These are phyloP conservation scores for Apis cerana DNA, from an alignment of 1,140 invertebrate genomes.

Conservation along the genomic window DNA sequence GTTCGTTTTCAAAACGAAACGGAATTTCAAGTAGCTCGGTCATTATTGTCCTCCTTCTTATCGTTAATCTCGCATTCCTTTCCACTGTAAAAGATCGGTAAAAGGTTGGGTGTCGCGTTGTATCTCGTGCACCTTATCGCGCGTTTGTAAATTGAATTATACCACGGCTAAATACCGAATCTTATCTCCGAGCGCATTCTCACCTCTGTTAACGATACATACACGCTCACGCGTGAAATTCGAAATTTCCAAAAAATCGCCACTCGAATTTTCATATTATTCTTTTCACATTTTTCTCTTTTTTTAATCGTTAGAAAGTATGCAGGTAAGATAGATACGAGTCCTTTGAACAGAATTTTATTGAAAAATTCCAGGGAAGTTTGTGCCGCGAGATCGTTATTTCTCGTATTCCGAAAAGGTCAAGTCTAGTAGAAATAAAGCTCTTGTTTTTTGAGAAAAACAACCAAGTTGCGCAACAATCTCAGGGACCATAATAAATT, in stretches of 20 bases:
- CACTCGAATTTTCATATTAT: no score
- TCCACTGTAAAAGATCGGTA: slow-evolving; percentile 26
- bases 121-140: slow-evolving; percentile 21
- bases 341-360: neutral
- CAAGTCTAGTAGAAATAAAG: neutral
- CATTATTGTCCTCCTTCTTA: slow-evolving; percentile 37
- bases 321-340: neutral
- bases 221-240: slow-evolving; percentile 8
- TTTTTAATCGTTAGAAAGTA: neutral
- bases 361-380: neutral
- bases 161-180: slow-evolving; percentile 11
- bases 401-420: neutral
- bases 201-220: slow-evolving; percentile 2
- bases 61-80: slow-evolving; percentile 52
- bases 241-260: neutral
- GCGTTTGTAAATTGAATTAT: slow-evolving; percentile 35
- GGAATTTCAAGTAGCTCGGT: slow-evolving; percentile 17
- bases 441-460: neutral
- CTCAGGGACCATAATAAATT: neutral
- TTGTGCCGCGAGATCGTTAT: neutral
- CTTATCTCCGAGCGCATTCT: slow-evolving; percentile 26
- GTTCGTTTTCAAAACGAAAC: slow-evolving; percentile 28
- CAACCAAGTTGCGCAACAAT: neutral
- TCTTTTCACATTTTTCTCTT: no score
- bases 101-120: neutral